Conservation (phyloP, 2,113 vertebrate species). For the Mola mola region DNA sequence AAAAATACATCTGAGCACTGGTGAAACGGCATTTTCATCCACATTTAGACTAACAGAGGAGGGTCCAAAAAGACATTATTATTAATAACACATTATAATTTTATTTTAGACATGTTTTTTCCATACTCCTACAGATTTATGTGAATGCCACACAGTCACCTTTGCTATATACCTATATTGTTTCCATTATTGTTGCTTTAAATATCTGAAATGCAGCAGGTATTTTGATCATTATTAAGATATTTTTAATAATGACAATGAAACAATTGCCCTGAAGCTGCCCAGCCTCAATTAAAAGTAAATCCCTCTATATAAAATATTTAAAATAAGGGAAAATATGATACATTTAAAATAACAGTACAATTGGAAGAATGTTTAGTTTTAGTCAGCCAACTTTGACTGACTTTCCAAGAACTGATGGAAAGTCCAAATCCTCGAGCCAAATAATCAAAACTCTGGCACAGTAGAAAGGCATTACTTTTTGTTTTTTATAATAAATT, state of each 20-base stretch:
- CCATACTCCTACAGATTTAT: too few relatives aligned
- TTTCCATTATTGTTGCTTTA: neutral
- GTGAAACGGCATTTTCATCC: conserved; percentile 3
- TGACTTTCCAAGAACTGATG: conserved; percentile 29
- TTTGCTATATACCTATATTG: too few relatives aligned
- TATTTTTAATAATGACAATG: neutral
- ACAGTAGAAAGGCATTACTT: conserved; percentile 19
- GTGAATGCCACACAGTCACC: too few relatives aligned
- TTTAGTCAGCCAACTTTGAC: conserved; percentile 6
- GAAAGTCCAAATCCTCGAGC: conserved; percentile 35
- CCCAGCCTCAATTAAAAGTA: too few relatives aligned
- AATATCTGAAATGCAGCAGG: neutral
- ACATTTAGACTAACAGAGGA: conserved; percentile 5
- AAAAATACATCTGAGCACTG: conserved; percentile 26
- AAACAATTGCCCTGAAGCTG: too few relatives aligned
- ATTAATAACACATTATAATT: too few relatives aligned
- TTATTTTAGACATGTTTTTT: too few relatives aligned
- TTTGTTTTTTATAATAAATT: conserved; percentile 36
- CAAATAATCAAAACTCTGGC: conserved; percentile 56
- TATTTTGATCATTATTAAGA: conserved; percentile 7
- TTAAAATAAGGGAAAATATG: neutral
- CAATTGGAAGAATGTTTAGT: conserved; percentile 14
- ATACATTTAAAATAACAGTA: conserved; percentile 6
- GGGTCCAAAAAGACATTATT: too few relatives aligned
- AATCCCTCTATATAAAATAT: too few relatives aligned